Conservation (phyloP, 2,113 vertebrate genomes). For the Coracopsis vasa region DNA sequence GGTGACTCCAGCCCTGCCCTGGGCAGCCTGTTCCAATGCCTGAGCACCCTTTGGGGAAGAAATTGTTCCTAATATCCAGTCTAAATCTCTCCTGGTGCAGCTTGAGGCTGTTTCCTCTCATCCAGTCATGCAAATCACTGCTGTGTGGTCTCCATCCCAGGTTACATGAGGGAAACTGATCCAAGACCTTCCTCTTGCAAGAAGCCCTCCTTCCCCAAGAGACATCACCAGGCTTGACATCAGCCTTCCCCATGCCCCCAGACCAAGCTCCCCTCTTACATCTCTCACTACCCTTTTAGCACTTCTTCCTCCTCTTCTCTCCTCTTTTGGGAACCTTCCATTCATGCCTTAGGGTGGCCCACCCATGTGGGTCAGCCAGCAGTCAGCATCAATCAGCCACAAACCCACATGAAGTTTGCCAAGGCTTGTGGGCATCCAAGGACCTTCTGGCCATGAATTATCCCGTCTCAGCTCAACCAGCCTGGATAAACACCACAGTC, state of each 20-base stretch:
- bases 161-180: not conserved
- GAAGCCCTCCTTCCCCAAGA: not conserved
- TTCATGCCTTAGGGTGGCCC: not conserved
- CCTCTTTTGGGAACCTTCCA: not conserved
- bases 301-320: not conserved
- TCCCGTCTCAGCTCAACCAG: not conserved
- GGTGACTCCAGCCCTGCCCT: not conserved
- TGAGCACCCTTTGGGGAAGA: not conserved
- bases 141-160: fast-evolving
- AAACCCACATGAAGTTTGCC: not conserved
- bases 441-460: not conserved
- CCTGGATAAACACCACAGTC: not conserved
- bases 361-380: not conserved
- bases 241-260: not conserved
- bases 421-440: not conserved
- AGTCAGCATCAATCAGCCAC: not conserved
- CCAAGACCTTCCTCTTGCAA: not conserved
- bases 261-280: not conserved
- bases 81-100: not conserved
- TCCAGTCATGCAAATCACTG: not conserved
- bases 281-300: not conserved
- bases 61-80: not conserved
- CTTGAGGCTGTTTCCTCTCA: not conserved
- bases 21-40: not conserved
- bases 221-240: not conserved